Base-by-base conservation (phyloP, 1,140 invertebrate genomes). In the Neodiprion lecontei region DNA sequence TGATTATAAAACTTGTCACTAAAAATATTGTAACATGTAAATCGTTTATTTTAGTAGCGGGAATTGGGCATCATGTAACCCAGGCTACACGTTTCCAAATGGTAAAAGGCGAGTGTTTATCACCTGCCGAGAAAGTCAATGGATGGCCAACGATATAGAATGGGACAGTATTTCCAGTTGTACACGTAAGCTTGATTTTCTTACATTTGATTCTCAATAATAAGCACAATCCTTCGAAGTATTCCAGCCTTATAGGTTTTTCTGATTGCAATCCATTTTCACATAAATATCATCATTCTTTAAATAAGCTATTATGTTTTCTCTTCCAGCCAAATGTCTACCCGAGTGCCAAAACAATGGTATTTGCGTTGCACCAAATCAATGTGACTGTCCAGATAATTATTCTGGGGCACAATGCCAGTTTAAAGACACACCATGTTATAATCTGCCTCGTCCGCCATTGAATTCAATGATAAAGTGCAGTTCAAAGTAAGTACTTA, bases 321-420 rank as follows among this genome's bases (percentile, higher is more conserved):
- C 74, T 76, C 77, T 84, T 84, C 69, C 77, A 95, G 95, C 94
- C 7, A 88, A 91, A 76, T 97, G 96, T 82, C 80, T 91, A 14
- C 92, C 93, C 0, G 85, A 89, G 1, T 97, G 95, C 84, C 88
- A 93, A 80, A 96, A 97, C 85, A 93, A 91, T 69, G 95, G 96
- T 0, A 92, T 94, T 14, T 97, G 95, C 80, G 80, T 93, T 1
- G 89, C 88, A 1, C 93, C 93, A 0, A 92, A 94, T 83, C 85
- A 90, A 1, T 96, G 95, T 79, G 83, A 92, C 10, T 97, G 95
- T 79, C 88, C 92, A 0, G 89, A 92, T 23, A 92, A 92, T 79
- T 96, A 91, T 84, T 90, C 90, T 40, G 96, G 96, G 17, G 90
- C 91, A 1, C 89, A 92, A 69, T 97, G 96, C 82, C 93, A 96